Percentiles rank a stretch among this genome's conserved stretches.
These are phyloP conservation scores for Hypocryptadius cinnamomeus DNA, from an alignment of 2,113 vertebrate species.

Conservation along the genomic window DNA sequence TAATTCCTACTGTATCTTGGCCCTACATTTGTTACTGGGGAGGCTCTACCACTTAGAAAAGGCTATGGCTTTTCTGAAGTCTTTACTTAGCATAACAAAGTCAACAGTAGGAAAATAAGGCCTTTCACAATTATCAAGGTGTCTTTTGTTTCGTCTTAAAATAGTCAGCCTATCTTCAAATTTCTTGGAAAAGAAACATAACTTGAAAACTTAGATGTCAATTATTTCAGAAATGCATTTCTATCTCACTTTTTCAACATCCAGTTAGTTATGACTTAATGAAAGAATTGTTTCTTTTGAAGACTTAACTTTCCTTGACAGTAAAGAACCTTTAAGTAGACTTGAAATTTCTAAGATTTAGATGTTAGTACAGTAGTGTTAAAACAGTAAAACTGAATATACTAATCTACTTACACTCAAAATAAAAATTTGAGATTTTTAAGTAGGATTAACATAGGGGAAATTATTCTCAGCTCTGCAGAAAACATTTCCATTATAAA, in stretches of 20 bases:
- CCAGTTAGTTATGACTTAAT: background rate
- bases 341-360: background rate
- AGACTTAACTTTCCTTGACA: background rate
- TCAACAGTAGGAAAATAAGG: background rate
- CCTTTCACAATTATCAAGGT: background rate
- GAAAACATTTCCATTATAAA: background rate
- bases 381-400: slow-evolving; percentile 9
- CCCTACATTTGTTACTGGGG: background rate
- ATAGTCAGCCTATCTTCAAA: background rate
- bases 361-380: background rate
- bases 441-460: background rate
- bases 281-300: background rate
- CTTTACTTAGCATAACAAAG: background rate
- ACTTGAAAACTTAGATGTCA: background rate
- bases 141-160: background rate
- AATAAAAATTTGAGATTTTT: background rate
- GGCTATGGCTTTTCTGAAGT: background rate
- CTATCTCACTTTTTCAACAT: background rate
- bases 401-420: background rate
- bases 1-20: background rate
- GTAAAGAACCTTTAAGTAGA: background rate
- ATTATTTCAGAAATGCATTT: background rate
- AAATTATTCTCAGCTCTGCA: background rate
- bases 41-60: background rate
- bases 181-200: background rate